phyloP scores from a whole-genome alignment of 1,140 invertebrate genomes.

The Trinorchestia longiramus region DNA sequence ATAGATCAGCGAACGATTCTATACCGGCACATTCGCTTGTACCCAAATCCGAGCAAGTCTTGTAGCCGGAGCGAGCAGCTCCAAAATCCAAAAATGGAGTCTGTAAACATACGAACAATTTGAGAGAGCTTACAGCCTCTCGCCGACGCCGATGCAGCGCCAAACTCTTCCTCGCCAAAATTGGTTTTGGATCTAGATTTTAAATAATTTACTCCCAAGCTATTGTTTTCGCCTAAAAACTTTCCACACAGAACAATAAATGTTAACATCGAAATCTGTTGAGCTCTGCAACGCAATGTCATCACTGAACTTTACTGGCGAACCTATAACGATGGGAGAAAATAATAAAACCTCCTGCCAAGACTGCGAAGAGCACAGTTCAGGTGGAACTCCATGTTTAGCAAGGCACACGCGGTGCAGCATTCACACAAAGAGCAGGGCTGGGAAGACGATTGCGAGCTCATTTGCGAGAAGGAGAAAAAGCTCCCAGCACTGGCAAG shows the following conservation, averaged over 20 bases:
- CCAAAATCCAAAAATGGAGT: background rate
- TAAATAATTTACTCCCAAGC: background rate
- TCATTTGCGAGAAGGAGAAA: conserved; percentile 30
- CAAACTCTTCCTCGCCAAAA: background rate
- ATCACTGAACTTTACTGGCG: background rate
- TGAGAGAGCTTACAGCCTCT: background rate
- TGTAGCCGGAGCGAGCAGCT: background rate
- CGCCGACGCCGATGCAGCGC: background rate
- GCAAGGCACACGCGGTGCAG: background rate
- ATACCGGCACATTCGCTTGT: background rate
- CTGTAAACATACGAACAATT: background rate
- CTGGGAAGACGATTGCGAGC: background rate
- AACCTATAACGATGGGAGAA: background rate
- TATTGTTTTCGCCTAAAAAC: background rate
- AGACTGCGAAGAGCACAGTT: background rate
- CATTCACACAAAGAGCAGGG: background rate
- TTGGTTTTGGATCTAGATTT: background rate
- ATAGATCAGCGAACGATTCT: background rate
- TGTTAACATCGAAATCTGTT: background rate
- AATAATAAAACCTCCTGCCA: background rate
- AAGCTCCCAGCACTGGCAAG: background rate
- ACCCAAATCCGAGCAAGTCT: background rate
- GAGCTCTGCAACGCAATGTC: background rate
- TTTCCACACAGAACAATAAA: background rate
- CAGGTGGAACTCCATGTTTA: background rate